These are phyloP conservation scores for Tenebrosternarchus preto DNA, from an alignment of 2,113 vertebrate species.

Conservation along the genomic window DNA sequence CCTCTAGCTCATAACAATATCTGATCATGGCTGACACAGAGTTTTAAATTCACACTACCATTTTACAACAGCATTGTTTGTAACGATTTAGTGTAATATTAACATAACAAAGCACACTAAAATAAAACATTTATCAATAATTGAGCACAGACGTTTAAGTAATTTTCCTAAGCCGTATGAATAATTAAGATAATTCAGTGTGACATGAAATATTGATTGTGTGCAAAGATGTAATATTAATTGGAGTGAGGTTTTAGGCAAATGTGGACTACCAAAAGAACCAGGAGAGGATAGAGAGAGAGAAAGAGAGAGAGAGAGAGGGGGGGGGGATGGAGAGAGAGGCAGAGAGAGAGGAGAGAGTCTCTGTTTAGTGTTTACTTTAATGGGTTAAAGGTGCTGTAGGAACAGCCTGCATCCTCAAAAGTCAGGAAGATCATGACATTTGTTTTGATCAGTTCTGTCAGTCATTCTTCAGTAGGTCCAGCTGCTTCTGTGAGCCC, in stretches of 20 bases:
- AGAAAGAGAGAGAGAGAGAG: too few species aligned
- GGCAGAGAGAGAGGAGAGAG: neutral
- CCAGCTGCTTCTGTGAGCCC: too few species aligned
- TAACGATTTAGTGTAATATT: neutral
- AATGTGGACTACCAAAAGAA: neutral
- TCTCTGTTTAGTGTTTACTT: too few species aligned
- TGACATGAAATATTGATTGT: slow-evolving; percentile 7
- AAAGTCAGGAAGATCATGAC: neutral
- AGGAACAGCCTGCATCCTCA: neutral
- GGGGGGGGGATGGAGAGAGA: neutral
- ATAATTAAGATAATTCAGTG: neutral
- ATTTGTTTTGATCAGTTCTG: too few species aligned
- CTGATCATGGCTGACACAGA: neutral
- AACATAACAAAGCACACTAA: neutral
- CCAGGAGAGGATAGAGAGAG: neutral
- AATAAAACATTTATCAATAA: slow-evolving; percentile 1
- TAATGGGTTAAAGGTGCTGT: too few species aligned
- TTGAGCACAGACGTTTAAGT: neutral
- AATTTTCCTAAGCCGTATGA: neutral
- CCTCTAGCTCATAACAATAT: neutral
- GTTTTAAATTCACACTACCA: neutral
- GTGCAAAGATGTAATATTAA: slow-evolving; percentile 1
- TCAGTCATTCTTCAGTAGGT: too few species aligned
- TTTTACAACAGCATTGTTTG: neutral
- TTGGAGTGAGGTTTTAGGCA: neutral